These are phyloP conservation scores for Hyalella azteca DNA, from an alignment of 2,888 invertebrate species.

Conservation along the genomic window DNA sequence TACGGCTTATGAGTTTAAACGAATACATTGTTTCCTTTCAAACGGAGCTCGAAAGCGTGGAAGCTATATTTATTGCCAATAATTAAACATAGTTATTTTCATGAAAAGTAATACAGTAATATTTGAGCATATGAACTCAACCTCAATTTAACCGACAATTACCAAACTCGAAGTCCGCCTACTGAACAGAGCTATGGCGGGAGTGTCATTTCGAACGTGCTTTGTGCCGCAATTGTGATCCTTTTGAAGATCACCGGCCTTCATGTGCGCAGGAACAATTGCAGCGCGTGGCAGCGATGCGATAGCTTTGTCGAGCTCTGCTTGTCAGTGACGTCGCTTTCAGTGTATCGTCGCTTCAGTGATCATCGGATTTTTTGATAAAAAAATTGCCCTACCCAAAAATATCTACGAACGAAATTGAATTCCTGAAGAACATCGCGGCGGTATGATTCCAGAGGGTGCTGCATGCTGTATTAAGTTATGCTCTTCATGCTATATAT, in stretches of 20 bases:
- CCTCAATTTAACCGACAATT: no score
- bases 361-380: background rate
- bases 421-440: background rate
- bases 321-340: background rate
- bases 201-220: background rate
- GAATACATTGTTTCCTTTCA: no score
- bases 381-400: background rate
- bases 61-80: no score
- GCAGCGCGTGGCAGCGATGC: background rate
- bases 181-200: background rate
- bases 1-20: no score
- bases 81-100: no score
- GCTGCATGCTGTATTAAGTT: background rate
- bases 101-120: no score
- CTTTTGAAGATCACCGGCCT: slow-evolving; percentile 5
- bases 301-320: background rate
- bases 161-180: background rate
- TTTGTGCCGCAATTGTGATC: slow-evolving; percentile 8
- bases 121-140: no score
- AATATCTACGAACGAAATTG: background rate
- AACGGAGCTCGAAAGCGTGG: no score
- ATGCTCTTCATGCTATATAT: background rate
- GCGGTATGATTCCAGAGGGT: background rate
- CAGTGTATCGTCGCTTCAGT: background rate
- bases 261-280: background rate